Evolutionary conservation across 1,140 invertebrate species (phyloP), one percentile per base, ranked within the genome.

Genomic region (Anthonomus grandis): DNA sequence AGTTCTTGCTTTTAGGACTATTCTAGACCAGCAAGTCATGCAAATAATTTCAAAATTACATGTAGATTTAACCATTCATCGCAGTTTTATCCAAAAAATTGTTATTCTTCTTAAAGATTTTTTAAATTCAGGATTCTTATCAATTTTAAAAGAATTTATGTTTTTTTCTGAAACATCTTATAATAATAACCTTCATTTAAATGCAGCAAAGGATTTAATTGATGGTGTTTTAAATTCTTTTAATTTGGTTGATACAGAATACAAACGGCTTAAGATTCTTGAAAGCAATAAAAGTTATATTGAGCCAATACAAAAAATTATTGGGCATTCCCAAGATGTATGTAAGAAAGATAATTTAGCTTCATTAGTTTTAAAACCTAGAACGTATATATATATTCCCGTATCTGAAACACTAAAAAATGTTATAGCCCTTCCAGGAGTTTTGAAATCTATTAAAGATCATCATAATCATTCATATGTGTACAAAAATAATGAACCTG

Each of bases 241-340:
- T 46, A 46, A 46, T 24, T 25, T 27, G n/a, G 19, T 46, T 46
- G 25, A 46, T 46, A 25, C 44, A 25, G 44, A 46, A n/a, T 46
- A 46, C 21, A 46, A 46, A 46, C 13, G 44, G 31, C 18, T 46
- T 46, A 46, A 46, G n/a, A 17, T 46, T 12, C n/a, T 46, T 25
- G 44, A 46, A 46, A n/a, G n/a, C 13, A 17, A n/a, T 24, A 46
- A 23, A 12, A 24, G n/a, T 17, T 46, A 23, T 46, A 46, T 46
- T 17, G n/a, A n/a, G 25, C 44, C 44, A 27, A 46, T 46, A n/a
- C 18, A 9, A n/a, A n/a, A 25, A 23, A 24, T 25, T 24, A 46
- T 46, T 24, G 44, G 44, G 4, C n/a, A n/a, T 25, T 24, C 44
- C 12, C 13, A 23, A 46, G 8, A 23, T 46, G 22, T 22, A 12